These are phyloP conservation scores for Anhinga anhinga DNA, from an alignment of 2,113 vertebrate genomes.

Conservation along the genomic window DNA sequence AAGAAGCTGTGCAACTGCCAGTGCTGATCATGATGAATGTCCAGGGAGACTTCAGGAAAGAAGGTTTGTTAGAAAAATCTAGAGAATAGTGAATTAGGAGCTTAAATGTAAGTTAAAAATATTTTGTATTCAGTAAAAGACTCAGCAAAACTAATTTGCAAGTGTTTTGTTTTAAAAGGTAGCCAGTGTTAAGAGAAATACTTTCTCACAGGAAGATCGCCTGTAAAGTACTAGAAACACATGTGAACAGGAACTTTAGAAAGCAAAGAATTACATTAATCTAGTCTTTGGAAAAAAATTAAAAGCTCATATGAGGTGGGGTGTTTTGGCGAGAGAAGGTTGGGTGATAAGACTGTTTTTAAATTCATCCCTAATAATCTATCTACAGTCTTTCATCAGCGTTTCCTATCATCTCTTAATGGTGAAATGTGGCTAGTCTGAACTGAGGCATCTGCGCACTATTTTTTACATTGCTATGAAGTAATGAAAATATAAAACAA, in stretches of 20 bases:
- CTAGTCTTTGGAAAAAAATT: neutral
- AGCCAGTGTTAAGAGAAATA: neutral
- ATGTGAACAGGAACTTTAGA: neutral
- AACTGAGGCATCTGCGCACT: neutral
- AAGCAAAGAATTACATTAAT: neutral
- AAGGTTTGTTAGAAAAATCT: neutral
- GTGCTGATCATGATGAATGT: neutral
- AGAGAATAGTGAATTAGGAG: neutral
- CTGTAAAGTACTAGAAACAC: neutral
- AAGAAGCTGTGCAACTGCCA: neutral
- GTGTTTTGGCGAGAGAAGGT: neutral
- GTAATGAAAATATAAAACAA: neutral
- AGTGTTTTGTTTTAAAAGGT: neutral
- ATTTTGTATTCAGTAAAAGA: neutral
- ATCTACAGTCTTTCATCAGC: neutral
- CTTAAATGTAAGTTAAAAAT: neutral
- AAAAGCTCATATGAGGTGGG: neutral
- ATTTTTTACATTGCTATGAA: neutral
- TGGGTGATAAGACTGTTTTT: neutral
- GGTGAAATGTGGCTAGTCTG: neutral
- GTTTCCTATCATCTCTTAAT: neutral
- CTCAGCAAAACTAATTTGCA: neutral
- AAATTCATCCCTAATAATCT: neutral
- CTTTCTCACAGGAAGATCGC: neutral
- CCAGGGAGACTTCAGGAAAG: neutral